Base-by-base conservation (phyloP, 2,888 invertebrate genomes). In the Rutpela maculata region DNA sequence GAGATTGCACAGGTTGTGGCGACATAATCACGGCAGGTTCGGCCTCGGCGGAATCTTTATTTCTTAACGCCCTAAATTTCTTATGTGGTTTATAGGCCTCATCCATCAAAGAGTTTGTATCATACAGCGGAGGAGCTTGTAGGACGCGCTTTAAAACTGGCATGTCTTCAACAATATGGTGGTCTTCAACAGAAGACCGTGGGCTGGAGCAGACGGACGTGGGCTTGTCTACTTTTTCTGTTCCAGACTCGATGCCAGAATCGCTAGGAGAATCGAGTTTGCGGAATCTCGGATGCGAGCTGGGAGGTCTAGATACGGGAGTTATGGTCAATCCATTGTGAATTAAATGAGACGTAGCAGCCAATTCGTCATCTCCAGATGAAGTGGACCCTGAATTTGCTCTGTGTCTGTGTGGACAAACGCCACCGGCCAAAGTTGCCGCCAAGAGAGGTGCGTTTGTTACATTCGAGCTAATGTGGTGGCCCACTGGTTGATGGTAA, bases 41-140 rank as follows among this genome's bases (percentile, higher is more conserved):
- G 1, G 95, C 95, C 86, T 96, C 96, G 60, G 95, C 95, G 1
- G 94, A 93, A 87, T 96, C 96, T 84, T 96, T 95, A 80, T 90
- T 89, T 31, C 96, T 92, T 88, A 96, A 91, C 1, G 96, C 96
- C 62, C 98, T 94, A 93, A 98, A 98, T 90, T 98, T 98, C 90
- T 98, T 98, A 92, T 98, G 98, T 78, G 97, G 97, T 89, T 97
- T 97, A 91, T 98, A 98, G 17, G 97, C 97, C 90, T 97, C 97
- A 89, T 97, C 97, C 97, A 98, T 97, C 75, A 98, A 90, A 1
- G 96, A 95, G 88, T 96, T 95, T 74, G 97, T 96, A 88, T 97
- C 97, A 90, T 97, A 96, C 9, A 97, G 91, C 0, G 97, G 98
- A 0, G 98, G 98, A 0, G 98, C 97, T 88, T 98, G 97, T 19